phyloP scores from a whole-genome alignment of 2,888 invertebrate species.

The Zygothrica quintamaculata region DNA sequence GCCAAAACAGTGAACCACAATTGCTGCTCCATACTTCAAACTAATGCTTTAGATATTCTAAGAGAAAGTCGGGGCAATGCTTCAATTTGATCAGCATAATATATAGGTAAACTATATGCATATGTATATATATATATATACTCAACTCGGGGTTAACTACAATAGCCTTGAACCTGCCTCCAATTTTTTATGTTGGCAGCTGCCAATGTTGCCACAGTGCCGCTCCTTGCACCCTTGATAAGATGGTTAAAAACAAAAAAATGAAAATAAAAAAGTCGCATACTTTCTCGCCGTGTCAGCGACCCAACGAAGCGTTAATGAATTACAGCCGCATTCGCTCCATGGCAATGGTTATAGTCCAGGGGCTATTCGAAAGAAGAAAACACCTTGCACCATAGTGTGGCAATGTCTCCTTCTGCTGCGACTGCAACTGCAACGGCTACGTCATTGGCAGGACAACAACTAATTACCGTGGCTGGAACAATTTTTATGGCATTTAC shows the following conservation, averaged over 20 bases:
- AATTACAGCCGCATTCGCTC: constrained; percentile 75
- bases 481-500: constrained; percentile 81
- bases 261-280: constrained; percentile 61
- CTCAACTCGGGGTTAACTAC: constrained; percentile 34
- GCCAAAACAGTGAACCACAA: no score
- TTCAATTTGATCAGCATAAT: neutral
- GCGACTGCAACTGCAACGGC: constrained; percentile 18
- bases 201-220: neutral
- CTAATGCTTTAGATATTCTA: no score
- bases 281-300: constrained; percentile 72
- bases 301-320: constrained; percentile 77
- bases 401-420: constrained; percentile 8
- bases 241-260: no score
- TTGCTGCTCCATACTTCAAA: no score
- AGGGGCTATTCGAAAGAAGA: constrained; percentile 32
- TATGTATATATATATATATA: no score
- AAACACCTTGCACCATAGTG: constrained; percentile 62
- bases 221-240: constrained; percentile 44
- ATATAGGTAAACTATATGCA: no score
- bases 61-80: neutral
- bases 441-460: constrained; percentile 72
- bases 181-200: constrained; percentile 34
- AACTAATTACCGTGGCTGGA: constrained; percentile 80
- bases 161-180: constrained; percentile 51
- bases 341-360: constrained; percentile 33